Evolutionary conservation across 2,797 vertebrate species (phyloP), one percentile per base, ranked within the genome.

Genomic region (Nothura maculosa): DNA sequence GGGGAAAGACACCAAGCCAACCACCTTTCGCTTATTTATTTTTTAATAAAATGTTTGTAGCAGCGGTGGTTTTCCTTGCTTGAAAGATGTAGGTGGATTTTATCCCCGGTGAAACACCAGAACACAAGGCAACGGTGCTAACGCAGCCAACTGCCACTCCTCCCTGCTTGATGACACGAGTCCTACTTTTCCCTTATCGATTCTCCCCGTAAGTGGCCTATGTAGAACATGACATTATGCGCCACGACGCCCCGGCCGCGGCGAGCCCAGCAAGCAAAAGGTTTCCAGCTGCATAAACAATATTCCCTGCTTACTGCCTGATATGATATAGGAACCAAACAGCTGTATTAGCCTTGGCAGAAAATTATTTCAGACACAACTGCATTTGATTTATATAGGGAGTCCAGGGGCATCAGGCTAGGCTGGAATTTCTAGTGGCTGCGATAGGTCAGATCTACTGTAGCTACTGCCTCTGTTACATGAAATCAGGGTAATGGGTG

Each of bases 221-320:
- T 45, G 76, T 36, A 79, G 93, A 96, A 92, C 87, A 88, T 50
- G 95, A 95, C 93, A 96, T 97, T 97, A 89, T 67, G 75, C 66
- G 94, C 69, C 63, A 70, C 83, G 61, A 60, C 9, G 57, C 90
- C 43, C 38, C 82, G 96, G 77, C 89, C 58, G 70, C 75, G 93
- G 79, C 0, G 12, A 96, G 90, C 78, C 76, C 92, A 68, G 87
- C 48, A 89, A 93, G 87, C 58, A 54, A 70, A 96, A 97, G 90
- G 81, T 68, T 95, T 90, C 92, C 94, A 95, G 96, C 93, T 97
- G 93, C 96, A 97, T 93, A 92, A 97, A 96, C 91, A 97, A 72
- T 81, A 78, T 12, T 27, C 40, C 67, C 72, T 73, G 75, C 79
- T 89, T 61, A 69, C 64, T 83, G 77, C 68, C 57, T 38, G 87